A percentile compares a stretch with the other conserved stretches of the same genome.
These are phyloP conservation scores for Holothuria leucospilota DNA, from an alignment of 53 echinoderm and acorn worm species.

Conservation along the genomic window DNA sequence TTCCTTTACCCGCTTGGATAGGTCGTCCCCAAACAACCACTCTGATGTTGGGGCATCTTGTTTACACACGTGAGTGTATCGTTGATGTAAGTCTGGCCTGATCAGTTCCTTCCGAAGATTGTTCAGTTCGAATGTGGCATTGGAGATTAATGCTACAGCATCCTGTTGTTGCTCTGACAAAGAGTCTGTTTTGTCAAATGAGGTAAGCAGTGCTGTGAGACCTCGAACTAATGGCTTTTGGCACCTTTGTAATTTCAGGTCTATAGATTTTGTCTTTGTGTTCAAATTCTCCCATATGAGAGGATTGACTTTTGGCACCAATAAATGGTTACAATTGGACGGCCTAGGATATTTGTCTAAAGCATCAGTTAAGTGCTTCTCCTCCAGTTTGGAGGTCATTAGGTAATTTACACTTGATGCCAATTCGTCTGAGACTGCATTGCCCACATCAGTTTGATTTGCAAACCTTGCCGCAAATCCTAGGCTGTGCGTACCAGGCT, in stretches of 20 bases:
- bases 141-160: constrained; percentile 13
- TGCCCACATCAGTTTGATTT: not conserved
- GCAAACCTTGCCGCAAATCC: constrained; percentile 10
- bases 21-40: constrained; percentile 57
- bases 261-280: constrained; percentile 1
- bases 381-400: constrained; percentile 23
- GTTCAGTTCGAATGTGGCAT: constrained; percentile 37
- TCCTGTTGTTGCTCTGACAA: constrained; percentile 16
- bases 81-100: constrained; percentile 17
- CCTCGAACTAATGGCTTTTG: not conserved
- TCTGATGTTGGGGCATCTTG: not conserved
- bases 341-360: constrained; percentile 17
- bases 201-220: constrained; percentile 5
- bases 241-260: too few species aligned
- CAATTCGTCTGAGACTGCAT: constrained; percentile 19
- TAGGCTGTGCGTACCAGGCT: too few species aligned
- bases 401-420: too few species aligned
- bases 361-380: constrained; percentile 1
- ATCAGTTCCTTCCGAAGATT: constrained; percentile 20
- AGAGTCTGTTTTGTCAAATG: not conserved
- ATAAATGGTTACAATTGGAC: constrained; percentile 1
- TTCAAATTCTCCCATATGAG: constrained; percentile 39
- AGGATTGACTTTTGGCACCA: constrained; percentile 29
- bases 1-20: constrained; percentile 56
- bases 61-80: not conserved